Conservation (phyloP, 2,113 vertebrate genomes). For the Aegotheles bennettii region DNA sequence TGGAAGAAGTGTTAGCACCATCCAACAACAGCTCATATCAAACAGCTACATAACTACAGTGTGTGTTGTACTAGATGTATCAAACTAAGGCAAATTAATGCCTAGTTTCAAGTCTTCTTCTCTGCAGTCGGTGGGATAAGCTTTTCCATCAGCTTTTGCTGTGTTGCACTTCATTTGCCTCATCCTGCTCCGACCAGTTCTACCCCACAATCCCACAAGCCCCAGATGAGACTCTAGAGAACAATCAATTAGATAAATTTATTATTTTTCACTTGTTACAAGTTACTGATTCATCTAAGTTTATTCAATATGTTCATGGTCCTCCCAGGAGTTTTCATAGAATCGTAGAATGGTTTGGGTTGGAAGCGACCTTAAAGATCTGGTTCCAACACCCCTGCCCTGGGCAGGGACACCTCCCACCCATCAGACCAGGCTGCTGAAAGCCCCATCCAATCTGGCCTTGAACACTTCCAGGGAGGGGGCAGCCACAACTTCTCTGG, state of each 20-base stretch:
- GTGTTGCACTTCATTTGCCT: neutral
- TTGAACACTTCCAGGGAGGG: too few species aligned
- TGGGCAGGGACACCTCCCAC: too few species aligned
- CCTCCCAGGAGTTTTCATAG: neutral
- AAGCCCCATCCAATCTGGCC: too few species aligned
- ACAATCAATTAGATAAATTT: neutral
- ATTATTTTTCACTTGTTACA: neutral
- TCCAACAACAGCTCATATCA: neutral
- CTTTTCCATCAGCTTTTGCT: neutral
- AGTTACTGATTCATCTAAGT: neutral
- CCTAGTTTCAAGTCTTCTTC: neutral
- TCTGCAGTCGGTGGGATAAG: neutral
- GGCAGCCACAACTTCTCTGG: too few species aligned
- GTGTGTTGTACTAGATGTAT: neutral
- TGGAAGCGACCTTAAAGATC: too few species aligned
- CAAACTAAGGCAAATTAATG: neutral
- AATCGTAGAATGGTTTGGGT: too few species aligned
- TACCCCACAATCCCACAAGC: fast-evolving
- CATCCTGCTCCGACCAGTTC: neutral
- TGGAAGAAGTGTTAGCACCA: neutral
- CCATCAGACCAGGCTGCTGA: too few species aligned
- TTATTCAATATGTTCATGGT: neutral
- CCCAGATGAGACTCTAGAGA: neutral
- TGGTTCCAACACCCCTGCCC: too few species aligned
- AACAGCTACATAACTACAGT: neutral